Evolutionary conservation across 2,797 vertebrate genomes (phyloP), one percentile per base, ranked within the genome.

Genomic region (Diplodus puntazzo): DNA sequence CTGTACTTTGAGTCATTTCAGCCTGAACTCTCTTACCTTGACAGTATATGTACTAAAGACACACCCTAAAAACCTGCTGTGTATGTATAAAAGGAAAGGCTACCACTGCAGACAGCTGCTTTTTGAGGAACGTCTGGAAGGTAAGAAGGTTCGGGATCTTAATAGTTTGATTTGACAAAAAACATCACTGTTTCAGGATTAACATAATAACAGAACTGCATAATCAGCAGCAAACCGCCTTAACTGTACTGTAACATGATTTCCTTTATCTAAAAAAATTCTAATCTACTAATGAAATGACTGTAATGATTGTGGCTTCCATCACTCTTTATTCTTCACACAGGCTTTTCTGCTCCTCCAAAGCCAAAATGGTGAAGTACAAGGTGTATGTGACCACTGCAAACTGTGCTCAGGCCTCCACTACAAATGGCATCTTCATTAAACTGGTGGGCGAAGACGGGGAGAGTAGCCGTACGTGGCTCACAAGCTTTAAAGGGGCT

Each of bases 351-450:
- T 16, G 21, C 30, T 52, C 14, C 25, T 21, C 18, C 23, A 21
- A 30, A 34, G 55, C 11, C 48, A 75, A 53, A 39, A 77, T 63
- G 45, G 60, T 77, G n/a, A 70, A 58, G 11, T 76, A 61, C 42
- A 7, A 20, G 20, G 66, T 76, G 42, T n/a, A 0, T 42, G 50
- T 55, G 11, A 39, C 13, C 21, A 57, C 67, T 18, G 6, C 17
- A 16, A 58, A 57, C 8, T n/a, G 12, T 0, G 14, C 50, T 39
- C 49, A 69, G 42, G 65, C 74, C 45, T 11, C 54, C 17, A 66
- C 73, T 4, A 30, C 55, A 17, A 75, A 68, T 16, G 45, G 67
- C 17, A 11, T 77, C n/a, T 77, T 70, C 59, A 70, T 73, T 23
- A 73, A 73, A 21, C 57, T 73, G n/a, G 57, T 61, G 42, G 69